Evolutionary conservation across 2,888 invertebrate species (phyloP).

Genomic region (Drosophila pseudotalamancana): DNA sequence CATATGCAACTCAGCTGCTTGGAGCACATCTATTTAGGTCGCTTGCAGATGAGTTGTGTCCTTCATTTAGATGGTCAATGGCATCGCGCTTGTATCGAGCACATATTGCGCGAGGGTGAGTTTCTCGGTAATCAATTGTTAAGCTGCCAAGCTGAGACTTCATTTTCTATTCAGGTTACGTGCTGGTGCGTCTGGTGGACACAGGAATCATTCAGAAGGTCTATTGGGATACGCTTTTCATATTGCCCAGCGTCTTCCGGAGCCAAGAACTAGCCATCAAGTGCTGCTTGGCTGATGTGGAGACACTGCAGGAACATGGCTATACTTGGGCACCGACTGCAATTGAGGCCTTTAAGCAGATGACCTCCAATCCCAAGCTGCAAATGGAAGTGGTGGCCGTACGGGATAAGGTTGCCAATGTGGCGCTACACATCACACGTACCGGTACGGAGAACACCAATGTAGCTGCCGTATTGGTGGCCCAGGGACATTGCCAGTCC

Average conservation of each 20-base stretch:
- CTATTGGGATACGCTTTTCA: conserved; percentile 84
- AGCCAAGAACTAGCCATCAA: conserved; percentile 69
- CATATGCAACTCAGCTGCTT: conserved; percentile 5
- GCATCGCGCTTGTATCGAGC: conserved; percentile 78
- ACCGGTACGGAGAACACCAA: conserved; percentile 83
- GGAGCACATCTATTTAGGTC: conserved; percentile 79
- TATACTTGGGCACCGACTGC: conserved; percentile 83
- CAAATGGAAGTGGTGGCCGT: conserved; percentile 82
- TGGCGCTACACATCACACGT: conserved; percentile 81
- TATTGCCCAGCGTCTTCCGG: conserved; percentile 82
- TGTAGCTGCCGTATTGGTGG: conserved; percentile 86
- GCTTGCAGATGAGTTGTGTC: conserved; percentile 72
- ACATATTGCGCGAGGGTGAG: conserved; percentile 68
- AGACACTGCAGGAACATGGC: conserved; percentile 80
- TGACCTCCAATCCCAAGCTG: conserved; percentile 80
- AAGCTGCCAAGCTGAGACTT: not conserved
- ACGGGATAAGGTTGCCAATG: conserved; percentile 71
- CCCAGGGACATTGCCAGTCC: conserved; percentile 84
- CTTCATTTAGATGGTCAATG: conserved; percentile 65
- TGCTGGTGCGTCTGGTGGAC: conserved; percentile 85
- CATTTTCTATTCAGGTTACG: conserved; percentile 47
- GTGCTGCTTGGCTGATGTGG: conserved; percentile 84
- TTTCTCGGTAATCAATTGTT: not conserved
- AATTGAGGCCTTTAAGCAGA: conserved; percentile 81
- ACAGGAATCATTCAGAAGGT: conserved; percentile 87